Base-by-base conservation (phyloP, 2,797 vertebrate genomes). In the Alcedo atthis region DNA sequence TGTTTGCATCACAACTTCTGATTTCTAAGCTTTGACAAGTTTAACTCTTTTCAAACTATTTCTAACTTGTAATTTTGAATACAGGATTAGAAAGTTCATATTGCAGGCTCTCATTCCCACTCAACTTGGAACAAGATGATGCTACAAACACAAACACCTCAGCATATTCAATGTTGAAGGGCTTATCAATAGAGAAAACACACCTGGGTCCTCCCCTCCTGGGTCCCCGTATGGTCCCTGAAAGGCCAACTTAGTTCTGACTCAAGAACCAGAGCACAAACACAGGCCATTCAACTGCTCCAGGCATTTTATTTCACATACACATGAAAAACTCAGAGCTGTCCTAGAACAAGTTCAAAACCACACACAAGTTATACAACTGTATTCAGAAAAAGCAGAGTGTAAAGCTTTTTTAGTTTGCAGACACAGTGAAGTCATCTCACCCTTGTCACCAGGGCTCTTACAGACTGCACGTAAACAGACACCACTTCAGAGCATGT, bases 401-500 rank as follows among this genome's bases (percentile, higher is more conserved):
- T 9, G 5, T 53, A 15, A 66, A n/a, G 21, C 12, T 54, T 25
- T 54, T 54, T 43, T 46, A 42, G 53, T 22, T 32, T 42, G 22
- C 17, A 53, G 32, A n/a, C 25, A 26, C 0, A 66, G 12, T 30
- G 13, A 42, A 64, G 4, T 9, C 4, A 2, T 32, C 42, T 64
- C 22, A 10, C 6, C 18, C 10, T 55, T 40, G 37, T 68, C 54
- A 48, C 19, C 9, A 25, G 42, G 15, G 15, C 21, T 24, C 18
- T 45, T 51, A 8, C 7, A 49, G 18, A 9, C 18, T 17, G 21
- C 28, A 9, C 9, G 22, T 4, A 26, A 49, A 26, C 9, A 73
- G 35, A 14, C 16, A 14, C 10, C 6, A 5, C 22, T 49, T 14
- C 19, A 54, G 9, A n/a, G 2, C 1, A 4, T 5, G 9, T 8